Evolutionary conservation across 2,888 invertebrate genomes (phyloP).

Genomic region (Drosophila subsilvestris): DNA sequence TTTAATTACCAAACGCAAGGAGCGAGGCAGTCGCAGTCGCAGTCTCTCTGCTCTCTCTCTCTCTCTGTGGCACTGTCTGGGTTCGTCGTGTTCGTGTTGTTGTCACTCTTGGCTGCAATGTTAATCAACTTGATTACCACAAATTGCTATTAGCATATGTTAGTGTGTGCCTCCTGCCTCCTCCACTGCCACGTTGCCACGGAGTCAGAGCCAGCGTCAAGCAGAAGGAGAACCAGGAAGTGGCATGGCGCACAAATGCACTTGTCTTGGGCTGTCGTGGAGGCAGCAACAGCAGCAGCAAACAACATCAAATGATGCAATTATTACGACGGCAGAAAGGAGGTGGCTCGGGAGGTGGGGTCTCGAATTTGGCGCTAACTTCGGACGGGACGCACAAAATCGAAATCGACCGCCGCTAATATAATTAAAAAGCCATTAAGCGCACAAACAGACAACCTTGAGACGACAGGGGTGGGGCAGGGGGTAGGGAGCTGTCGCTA

Average conservation of each 20-base stretch:
- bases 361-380: constrained; percentile 19
- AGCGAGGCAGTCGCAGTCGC: constrained; percentile 34
- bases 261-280: constrained; percentile 48
- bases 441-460: constrained; percentile 66
- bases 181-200: constrained; percentile 37
- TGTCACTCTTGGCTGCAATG: constrained; percentile 79
- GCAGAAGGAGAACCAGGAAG: constrained; percentile 15
- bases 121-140: constrained; percentile 80
- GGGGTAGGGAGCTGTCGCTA: not conserved
- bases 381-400: constrained; percentile 43
- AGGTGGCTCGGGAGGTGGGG: constrained; percentile 12
- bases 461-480: constrained; percentile 27
- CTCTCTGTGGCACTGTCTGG: constrained; percentile 24
- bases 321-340: constrained; percentile 46
- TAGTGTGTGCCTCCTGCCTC: constrained; percentile 58
- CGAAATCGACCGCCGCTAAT: constrained; percentile 70
- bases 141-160: constrained; percentile 81
- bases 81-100: constrained; percentile 68
- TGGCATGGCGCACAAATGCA: constrained; percentile 54
- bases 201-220: constrained; percentile 23
- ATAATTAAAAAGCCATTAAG: constrained; percentile 78
- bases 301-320: constrained; percentile 75
- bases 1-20: constrained; percentile 71
- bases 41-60: constrained; percentile 13
- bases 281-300: constrained; percentile 29